A percentile compares a stretch with the other conserved stretches of the same genome.
Evolutionary conservation across 2,797 vertebrate genomes (phyloP).

Genomic region (Iguana delicatissima): DNA sequence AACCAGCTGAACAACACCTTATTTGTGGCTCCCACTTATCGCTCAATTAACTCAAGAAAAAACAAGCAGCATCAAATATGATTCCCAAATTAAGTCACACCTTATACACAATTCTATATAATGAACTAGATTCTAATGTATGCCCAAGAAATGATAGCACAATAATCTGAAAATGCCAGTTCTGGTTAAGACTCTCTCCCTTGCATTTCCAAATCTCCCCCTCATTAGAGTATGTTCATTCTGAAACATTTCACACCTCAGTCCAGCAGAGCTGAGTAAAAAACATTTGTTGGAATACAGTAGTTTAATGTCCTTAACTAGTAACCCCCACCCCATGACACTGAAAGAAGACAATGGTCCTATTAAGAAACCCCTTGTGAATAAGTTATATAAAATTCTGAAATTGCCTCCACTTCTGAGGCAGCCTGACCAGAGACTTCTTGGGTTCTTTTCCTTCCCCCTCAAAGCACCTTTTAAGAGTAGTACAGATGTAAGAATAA

Average conservation of each 20-base stretch:
- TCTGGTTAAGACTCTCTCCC: not conserved
- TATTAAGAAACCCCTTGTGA: constrained; percentile 23
- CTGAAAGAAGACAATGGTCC: constrained; percentile 38
- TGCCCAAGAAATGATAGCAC: not conserved
- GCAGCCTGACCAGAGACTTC: constrained; percentile 66
- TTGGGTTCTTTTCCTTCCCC: constrained; percentile 65
- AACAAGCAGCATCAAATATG: constrained; percentile 53
- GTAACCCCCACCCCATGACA: constrained; percentile 38
- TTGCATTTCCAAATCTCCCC: not conserved
- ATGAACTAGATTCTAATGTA: constrained; percentile 8
- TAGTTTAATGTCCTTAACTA: constrained; percentile 9
- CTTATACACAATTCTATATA: constrained; percentile 34
- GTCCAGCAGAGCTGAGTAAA: constrained; percentile 23
- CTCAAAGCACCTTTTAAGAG: constrained; percentile 79
- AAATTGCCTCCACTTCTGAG: constrained; percentile 63
- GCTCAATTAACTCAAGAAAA: constrained; percentile 50
- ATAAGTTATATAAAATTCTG: constrained; percentile 65
- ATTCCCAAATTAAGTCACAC: constrained; percentile 37
- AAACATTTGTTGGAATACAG: constrained; percentile 29
- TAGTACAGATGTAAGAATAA: constrained; percentile 77
- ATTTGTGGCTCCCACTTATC: constrained; percentile 31
- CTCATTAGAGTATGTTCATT: constrained; percentile 4
- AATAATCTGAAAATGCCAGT: constrained; percentile 4
- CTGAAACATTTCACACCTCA: constrained; percentile 38
- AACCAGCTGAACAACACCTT: constrained; percentile 22